Evolutionary conservation across 2,797 vertebrate species (phyloP).

Genomic region (Adrianichthys oophorus): DNA sequence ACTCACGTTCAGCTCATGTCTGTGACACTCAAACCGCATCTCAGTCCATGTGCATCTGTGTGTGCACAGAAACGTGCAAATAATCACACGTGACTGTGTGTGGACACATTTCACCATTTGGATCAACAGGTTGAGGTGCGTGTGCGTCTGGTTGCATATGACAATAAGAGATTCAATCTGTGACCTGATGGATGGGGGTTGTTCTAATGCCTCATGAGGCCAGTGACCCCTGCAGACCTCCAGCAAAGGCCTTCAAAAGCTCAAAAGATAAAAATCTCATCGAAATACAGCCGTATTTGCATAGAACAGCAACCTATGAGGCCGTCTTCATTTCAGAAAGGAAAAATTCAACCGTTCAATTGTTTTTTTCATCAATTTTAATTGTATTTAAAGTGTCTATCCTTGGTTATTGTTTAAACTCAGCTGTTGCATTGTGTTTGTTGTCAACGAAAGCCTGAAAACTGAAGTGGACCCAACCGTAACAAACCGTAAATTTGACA

Average conservation of each 20-base stretch:
- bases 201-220: conserved; percentile 13
- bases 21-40: not conserved
- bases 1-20: not conserved
- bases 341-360: too few relatives aligned
- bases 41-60: not conserved
- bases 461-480: too few relatives aligned
- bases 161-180: conserved; percentile 41
- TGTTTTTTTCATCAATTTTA: too few relatives aligned
- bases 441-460: too few relatives aligned
- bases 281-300: conserved; percentile 59
- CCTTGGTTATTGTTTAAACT: too few relatives aligned
- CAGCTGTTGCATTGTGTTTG: too few relatives aligned
- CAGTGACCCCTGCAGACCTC: conserved; percentile 30
- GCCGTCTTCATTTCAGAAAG: too few relatives aligned
- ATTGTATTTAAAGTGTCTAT: too few relatives aligned
- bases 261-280: conserved; percentile 67
- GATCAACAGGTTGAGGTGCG: conserved; percentile 30
- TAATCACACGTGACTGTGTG: not conserved
- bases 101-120: not conserved
- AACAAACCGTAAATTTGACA: too few relatives aligned
- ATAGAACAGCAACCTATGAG: conserved; percentile 35
- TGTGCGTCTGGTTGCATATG: conserved; percentile 9
- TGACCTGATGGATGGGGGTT: conserved; percentile 37
- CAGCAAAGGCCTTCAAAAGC: conserved; percentile 42
- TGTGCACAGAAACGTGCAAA: conserved; percentile 1